Evolutionary conservation across 2,113 vertebrate genomes (phyloP).

Genomic region (Lasiurus borealis): DNA sequence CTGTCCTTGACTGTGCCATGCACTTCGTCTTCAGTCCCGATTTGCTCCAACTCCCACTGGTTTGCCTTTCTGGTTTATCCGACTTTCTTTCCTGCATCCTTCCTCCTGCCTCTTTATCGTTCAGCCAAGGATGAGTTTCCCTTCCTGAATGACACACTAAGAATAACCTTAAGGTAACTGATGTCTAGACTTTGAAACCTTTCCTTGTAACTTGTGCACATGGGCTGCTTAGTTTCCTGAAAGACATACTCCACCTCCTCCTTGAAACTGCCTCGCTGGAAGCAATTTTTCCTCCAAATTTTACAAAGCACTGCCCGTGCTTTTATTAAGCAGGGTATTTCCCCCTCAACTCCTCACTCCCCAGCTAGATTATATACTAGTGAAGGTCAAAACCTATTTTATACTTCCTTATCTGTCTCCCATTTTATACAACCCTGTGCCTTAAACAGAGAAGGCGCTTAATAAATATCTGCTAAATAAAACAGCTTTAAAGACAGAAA

Average conservation of each 20-base stretch:
- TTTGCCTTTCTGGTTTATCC: neutral
- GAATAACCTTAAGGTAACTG: neutral
- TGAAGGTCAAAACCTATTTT: neutral
- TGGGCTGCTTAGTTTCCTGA: neutral
- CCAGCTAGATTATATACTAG: neutral
- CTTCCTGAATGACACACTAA: neutral
- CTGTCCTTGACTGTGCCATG: neutral
- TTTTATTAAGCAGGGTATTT: neutral
- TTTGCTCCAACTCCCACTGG: neutral
- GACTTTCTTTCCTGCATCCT: neutral
- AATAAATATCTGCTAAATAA: neutral
- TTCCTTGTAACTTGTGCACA: neutral
- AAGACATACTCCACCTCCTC: neutral
- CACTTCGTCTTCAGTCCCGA: neutral
- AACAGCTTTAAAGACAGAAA: constrained; percentile 8
- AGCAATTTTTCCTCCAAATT: neutral
- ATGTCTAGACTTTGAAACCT: neutral
- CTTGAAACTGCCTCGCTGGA: neutral
- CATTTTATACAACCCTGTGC: neutral
- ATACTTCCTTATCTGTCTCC: neutral
- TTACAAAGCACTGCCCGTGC: neutral
- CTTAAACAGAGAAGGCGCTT: neutral
- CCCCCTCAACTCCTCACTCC: neutral
- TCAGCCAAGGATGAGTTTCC: neutral
- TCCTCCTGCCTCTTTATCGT: neutral